Base-by-base conservation (phyloP, 2,797 vertebrate species). In the Rhyacichthys aspro region DNA sequence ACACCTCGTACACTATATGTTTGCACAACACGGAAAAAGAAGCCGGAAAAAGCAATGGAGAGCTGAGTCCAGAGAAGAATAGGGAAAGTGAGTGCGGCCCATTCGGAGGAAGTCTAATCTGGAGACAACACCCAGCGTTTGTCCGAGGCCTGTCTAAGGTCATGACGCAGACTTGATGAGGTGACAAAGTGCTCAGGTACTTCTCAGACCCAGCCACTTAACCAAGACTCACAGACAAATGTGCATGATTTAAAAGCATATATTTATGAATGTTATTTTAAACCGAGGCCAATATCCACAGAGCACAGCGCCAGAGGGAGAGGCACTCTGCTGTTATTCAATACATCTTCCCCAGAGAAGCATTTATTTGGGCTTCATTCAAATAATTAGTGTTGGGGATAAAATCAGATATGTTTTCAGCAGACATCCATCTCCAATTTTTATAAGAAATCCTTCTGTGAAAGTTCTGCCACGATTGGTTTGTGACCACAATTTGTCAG, bases 401-500 rank as follows among this genome's bases (percentile, higher is more conserved):
- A 74, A 79, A 82, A 76, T 73, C 18, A 7, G 73, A 71, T 78
- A 61, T 17, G 60, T 82, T 72, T 77, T 68, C 46, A 79, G 71
- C 67, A 78, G 62, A 76, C 61, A 57, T 78, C 50, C 54, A 78
- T 81, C 78, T 78, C 73, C 67, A 81, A 57, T 62, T 74, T 39
- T 3, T 45, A 77, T 64, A 55, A 60, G 49, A 74, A 82, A 62
- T 33, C 56, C 61, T 54, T 81, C 34, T 59, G 62, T 74, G 46
- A 78, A 79, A 74, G 75, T 72, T 64, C 62, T 63, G 59, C 69
- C 53, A 43, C 64, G 64, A 86, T 80, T 82, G 76, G 65, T 82
- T 43, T 32, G 17, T 52, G 59, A 86, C 83, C 82, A 84, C 82
- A 89, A 81, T 86, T 87, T 87, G 81, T 89, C 82, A 74, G 78